Conservation (phyloP, 2,888 invertebrate species). For the Tortricodes alternella region DNA sequence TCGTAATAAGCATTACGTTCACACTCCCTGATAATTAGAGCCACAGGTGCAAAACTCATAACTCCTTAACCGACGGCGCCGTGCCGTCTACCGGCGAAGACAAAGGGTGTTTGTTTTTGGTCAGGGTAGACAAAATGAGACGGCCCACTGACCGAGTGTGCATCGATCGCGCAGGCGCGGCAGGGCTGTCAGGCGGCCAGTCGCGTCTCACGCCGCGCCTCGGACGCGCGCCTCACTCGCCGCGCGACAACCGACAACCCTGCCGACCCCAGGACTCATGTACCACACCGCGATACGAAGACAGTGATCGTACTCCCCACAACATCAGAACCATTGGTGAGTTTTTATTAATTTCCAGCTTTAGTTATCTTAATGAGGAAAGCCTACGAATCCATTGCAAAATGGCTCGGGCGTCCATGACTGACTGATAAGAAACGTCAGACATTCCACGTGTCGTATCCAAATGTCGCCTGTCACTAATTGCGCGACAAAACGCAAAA, state of each 20-base stretch:
- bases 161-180: slow-evolving; percentile 78
- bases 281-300: slow-evolving; percentile 28
- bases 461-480: slow-evolving; percentile 7
- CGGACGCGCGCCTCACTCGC: slow-evolving; percentile 49
- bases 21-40: slow-evolving; percentile 25
- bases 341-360: neutral
- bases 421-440: slow-evolving; percentile 30
- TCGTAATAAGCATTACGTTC: neutral
- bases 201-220: slow-evolving; percentile 59
- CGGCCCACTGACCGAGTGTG: slow-evolving; percentile 80
- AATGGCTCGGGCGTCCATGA: slow-evolving; percentile 24
- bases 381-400: slow-evolving; percentile 27
- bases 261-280: slow-evolving; percentile 1
- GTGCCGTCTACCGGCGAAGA: slow-evolving; percentile 68
- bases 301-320: too few species aligned
- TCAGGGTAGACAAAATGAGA: slow-evolving; percentile 50
- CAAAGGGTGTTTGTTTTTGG: slow-evolving; percentile 76
- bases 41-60: slow-evolving; percentile 67
- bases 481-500: neutral
- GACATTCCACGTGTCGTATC: slow-evolving; percentile 19
- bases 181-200: slow-evolving; percentile 48
- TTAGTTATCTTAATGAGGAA: slow-evolving; percentile 19
- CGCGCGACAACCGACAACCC: slow-evolving; percentile 10
- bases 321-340: slow-evolving; percentile 2
- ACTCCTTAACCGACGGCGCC: slow-evolving; percentile 67